Evolutionary conservation across 2,888 invertebrate species (phyloP).

Genomic region (Euplexia lucipara): DNA sequence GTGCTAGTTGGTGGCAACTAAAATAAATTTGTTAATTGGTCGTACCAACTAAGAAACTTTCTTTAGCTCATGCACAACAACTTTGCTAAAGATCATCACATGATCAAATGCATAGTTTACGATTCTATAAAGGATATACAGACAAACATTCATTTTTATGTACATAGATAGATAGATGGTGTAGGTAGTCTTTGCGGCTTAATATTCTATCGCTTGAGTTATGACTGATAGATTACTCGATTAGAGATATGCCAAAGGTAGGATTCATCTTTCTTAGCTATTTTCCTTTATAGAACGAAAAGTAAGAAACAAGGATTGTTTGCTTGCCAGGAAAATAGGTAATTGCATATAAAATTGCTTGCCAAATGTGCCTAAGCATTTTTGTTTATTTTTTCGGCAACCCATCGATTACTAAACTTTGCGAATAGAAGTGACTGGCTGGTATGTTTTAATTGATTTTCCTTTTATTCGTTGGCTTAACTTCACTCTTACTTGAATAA

Average conservation of each 20-base stretch:
- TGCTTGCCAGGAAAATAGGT: too few relatives aligned
- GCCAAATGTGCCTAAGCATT: conserved; percentile 22
- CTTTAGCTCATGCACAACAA: too few relatives aligned
- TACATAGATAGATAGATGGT: too few relatives aligned
- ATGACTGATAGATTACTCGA: conserved; percentile 30
- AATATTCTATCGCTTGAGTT: conserved; percentile 11
- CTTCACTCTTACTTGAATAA: conserved; percentile 22
- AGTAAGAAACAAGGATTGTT: too few relatives aligned
- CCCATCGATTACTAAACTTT: background rate
- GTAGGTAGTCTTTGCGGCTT: background rate
- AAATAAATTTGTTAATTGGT: too few relatives aligned
- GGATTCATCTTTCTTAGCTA: background rate
- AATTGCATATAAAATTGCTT: background rate
- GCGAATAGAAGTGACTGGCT: conserved; percentile 4
- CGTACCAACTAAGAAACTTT: too few relatives aligned
- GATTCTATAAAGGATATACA: too few relatives aligned
- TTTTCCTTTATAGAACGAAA: background rate
- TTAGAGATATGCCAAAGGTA: conserved; percentile 2
- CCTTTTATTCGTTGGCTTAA: conserved; percentile 10
- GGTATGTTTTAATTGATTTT: conserved; percentile 1
- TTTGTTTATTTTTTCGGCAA: background rate
- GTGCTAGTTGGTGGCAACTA: too few relatives aligned
- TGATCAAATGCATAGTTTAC: too few relatives aligned
- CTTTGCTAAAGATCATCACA: too few relatives aligned
- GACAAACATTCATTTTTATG: too few relatives aligned